Conservation (phyloP, 2,113 vertebrate genomes). For the Panurus biarmicus region DNA sequence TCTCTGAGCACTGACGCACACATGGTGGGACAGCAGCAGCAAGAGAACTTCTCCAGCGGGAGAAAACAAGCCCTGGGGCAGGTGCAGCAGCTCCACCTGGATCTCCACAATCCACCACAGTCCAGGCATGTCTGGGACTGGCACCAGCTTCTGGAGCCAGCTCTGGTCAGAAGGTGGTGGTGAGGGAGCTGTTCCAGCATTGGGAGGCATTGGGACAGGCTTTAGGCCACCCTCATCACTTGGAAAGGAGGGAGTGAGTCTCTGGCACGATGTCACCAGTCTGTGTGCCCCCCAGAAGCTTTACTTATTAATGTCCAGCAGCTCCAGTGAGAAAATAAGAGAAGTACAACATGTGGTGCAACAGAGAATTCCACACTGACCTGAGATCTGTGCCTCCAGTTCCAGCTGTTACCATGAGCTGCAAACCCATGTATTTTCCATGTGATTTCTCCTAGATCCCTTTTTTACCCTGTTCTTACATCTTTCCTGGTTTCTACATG, state of each 20-base stretch:
- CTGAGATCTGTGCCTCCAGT: not conserved
- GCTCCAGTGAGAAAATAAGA: not conserved
- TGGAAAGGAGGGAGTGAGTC: not conserved
- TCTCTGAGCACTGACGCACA: not conserved
- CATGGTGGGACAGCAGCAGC: not conserved
- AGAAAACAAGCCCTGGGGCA: not conserved
- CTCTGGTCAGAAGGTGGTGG: accelerated
- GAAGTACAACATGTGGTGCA: not conserved
- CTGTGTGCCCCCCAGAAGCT: not conserved
- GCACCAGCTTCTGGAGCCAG: not conserved
- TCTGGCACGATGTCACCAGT: not conserved
- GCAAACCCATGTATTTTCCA: not conserved
- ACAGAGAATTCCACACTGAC: not conserved
- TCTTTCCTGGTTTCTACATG: not conserved
- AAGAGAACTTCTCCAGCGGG: not conserved
- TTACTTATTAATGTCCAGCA: not conserved
- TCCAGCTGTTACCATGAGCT: not conserved
- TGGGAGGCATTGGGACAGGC: not conserved
- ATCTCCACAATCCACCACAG: not conserved
- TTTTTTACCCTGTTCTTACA: not conserved
- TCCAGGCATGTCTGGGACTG: not conserved
- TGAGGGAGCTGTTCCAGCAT: not conserved
- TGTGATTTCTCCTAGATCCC: not conserved
- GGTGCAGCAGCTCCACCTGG: not conserved
- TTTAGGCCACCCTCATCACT: not conserved